Base-by-base conservation (phyloP, 2,888 invertebrate species). In the Alentia gelatinosa region DNA sequence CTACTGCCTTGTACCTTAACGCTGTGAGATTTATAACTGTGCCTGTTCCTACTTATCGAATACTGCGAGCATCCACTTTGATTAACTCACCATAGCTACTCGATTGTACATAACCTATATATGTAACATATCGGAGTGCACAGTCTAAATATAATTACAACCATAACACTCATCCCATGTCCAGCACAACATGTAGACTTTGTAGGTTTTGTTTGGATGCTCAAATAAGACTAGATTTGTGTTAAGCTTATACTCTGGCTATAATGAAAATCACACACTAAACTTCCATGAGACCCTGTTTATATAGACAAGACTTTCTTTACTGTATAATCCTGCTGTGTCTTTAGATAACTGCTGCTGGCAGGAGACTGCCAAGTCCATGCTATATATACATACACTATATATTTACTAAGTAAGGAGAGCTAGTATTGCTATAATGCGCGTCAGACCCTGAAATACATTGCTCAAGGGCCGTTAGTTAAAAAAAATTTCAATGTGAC, bases 41-140 rank as follows among this genome's bases (percentile, higher is more conserved):
- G 79, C 79, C 79, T 79, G 79, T 79, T 79, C 19, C 26, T 19
- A 19, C n/a, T 37, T 23, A 79, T 37, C 39, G 39, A 79, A 23
- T 39, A 79, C 79, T 35, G 39, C 35, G 35, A 79, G 19, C 35
- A 79, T 19, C 35, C 39, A 23, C 37, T 79, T n/a, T 79, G 12
- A 39, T 26, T 15, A 23, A 79, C 79, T 79, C 79, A 37, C 79
- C 33, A 79, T 35, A 79, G 19, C 79, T 79, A 5, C 39, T 39
- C 79, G 39, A 79, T 39, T 79, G 79, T 79, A 79, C 19, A 37
- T 19, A 79, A n/a, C 79, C 39, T 79, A 35, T 79, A 39, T 79
- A 79, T 74, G 74, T 79, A 39, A 79, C 79, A 79, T 79, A 79
- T 79, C 79, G 35, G n/a, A 79, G n/a, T 79, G 37, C 39, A 79